A percentile compares a stretch with the other conserved stretches of the same genome.
These are phyloP conservation scores for Hipparchia semele DNA, from an alignment of 2,888 invertebrate genomes.

Conservation along the genomic window DNA sequence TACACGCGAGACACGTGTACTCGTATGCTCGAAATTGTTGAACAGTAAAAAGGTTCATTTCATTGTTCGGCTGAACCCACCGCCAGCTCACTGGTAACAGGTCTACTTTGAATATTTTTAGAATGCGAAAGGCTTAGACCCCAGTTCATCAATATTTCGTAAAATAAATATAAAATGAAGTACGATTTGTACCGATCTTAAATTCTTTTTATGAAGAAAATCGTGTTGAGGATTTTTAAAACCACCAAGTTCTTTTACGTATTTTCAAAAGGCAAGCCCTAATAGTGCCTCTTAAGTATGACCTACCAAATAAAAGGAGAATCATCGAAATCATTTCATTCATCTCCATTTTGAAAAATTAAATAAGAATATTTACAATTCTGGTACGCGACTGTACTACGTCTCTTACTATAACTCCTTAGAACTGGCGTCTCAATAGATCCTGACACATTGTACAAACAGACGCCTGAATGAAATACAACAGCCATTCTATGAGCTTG, in stretches of 20 bases:
- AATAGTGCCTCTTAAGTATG: no score
- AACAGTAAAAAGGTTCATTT: not conserved
- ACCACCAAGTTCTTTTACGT: no score
- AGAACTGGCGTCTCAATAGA: slow-evolving; percentile 42
- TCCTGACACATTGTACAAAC: slow-evolving; percentile 47
- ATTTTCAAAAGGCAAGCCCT: no score
- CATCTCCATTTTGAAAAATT: no score
- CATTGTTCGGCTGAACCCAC: not conserved
- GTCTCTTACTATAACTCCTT: slow-evolving; percentile 43
- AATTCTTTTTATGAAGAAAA: no score
- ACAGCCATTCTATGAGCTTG: slow-evolving; percentile 22
- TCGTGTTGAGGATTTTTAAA: no score
- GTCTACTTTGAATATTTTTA: no score
- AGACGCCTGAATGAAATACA: slow-evolving; percentile 42
- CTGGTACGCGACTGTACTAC: slow-evolving; percentile 47
- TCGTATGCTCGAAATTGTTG: not conserved
- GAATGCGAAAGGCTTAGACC: not conserved
- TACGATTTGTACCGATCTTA: no score
- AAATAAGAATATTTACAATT: not conserved
- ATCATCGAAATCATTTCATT: no score
- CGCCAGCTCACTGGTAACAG: no score
- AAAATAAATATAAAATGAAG: no score
- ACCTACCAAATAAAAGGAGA: no score
- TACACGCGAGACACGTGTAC: not conserved
- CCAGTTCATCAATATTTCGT: not conserved